Evolutionary conservation across 2,888 invertebrate species (phyloP), one percentile per base, ranked within the genome.

Genomic region (Pammene aurita): DNA sequence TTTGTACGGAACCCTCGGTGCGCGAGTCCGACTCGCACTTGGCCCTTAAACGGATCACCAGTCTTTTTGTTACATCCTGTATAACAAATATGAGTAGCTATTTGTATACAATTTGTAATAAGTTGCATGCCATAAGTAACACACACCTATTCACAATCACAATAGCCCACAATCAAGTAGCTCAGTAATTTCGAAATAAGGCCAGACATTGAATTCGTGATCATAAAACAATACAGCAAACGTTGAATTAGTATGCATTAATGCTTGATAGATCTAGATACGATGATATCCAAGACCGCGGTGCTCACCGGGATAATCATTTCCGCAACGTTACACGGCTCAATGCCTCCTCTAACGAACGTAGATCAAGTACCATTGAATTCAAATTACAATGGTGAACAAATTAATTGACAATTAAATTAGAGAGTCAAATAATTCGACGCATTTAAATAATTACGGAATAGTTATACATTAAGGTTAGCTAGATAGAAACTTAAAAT

Each of bases 391-490:
- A 62, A 61, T 61, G 38, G 13, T 13, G 61, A 50, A 18, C 50
- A 61, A 61, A 50, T 61, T 61, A 61, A 61, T 41, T 52, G 50
- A 41, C 52, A 52, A 62, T 62, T 61, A 38, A 61, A 48, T 48
- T 61, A 18, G 50, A 62, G n/a, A 41, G 48, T 16, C 48, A 60
- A 60, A 35, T 35, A 0, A 18, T 57, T 26, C 7, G n/a, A 4
- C 38, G 18, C 26, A 57, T 42, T 13, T 50, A 11, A 18, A 26
- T 1, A 18, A 42, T 42, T 11, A 42, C 7, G 11, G 7, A 42
- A 18, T 5, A n/a, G 18, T 18, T 11, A 57, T 16, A 56, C 18
- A 9, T 56, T 14, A n/a, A 54, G 34, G 34, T 34, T 35, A 34
- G 34, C 11, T 54, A 34, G 18, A 7, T 10, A 35, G 5, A 41